Conservation (phyloP, 2,113 vertebrate genomes). For the Gymnogyps californianus region DNA sequence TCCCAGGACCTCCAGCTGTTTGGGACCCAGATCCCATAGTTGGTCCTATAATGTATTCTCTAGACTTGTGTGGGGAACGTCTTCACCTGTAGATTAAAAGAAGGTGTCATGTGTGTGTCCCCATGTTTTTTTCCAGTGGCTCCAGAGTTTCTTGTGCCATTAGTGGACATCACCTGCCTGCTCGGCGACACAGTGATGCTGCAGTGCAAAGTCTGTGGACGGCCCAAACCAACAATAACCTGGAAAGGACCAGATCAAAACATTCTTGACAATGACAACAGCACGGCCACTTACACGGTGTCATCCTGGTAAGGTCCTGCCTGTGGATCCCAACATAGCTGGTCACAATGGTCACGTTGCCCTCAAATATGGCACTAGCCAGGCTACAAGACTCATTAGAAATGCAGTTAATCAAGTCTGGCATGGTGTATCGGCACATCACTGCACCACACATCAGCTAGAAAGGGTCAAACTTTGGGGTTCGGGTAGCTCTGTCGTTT, state of each 20-base stretch:
- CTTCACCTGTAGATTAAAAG: not conserved
- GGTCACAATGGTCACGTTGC: not conserved
- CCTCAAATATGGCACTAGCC: not conserved
- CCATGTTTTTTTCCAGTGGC: constrained; percentile 78
- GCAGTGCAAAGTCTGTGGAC: constrained; percentile 94
- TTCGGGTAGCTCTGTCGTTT: not conserved
- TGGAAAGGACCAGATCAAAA: constrained; percentile 95
- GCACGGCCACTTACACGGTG: constrained; percentile 66
- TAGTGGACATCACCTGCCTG: constrained; percentile 90
- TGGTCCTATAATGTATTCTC: not conserved
- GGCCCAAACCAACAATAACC: constrained; percentile 89
- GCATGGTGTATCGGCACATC: not conserved
- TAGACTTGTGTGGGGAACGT: not conserved
- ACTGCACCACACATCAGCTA: not conserved
- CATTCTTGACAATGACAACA: constrained; percentile 85
- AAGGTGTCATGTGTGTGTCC: not conserved
- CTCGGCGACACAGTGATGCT: constrained; percentile 92
- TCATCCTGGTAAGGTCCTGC: constrained; percentile 70
- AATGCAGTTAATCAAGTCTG: not conserved
- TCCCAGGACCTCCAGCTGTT: not conserved
- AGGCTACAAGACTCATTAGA: not conserved
- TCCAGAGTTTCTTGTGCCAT: constrained; percentile 92
- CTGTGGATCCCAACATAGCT: not conserved
- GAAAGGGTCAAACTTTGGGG: not conserved
- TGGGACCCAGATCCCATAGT: not conserved